Base-by-base conservation (phyloP, 2,888 invertebrate species). In the Margaritifera margaritifera region DNA sequence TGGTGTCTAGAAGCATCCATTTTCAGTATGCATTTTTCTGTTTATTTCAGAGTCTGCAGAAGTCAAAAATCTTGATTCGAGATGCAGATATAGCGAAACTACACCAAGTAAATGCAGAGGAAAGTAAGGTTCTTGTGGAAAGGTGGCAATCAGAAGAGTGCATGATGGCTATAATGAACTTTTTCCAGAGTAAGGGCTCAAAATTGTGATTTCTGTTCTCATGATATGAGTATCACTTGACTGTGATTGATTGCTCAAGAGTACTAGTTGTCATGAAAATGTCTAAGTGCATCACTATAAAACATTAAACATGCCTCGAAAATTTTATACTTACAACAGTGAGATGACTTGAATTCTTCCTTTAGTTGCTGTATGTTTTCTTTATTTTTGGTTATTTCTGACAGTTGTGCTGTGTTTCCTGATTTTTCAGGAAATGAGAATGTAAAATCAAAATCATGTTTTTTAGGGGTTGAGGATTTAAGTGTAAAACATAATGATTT, bases 61-160 rank as follows among this genome's bases (percentile, higher is more conserved):
- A 92, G 51, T 93, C 94, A 55, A 98, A 98, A 89, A 92, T 91
- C 58, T 90, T 97, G 60, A 89, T 95, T 4, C 92, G 93, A 68
- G 91, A 91, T 61, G 90, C 92, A 74, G 91, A 94, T 61, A 85
- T 84, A 51, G 91, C 92, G 64, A 91, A 93, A 6, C 90, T 97
- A n/a, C 90, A 93, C 70, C 90, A 92, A 84, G 92, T 93, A 19
- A 94, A 95, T 89, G 90, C 91, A 51, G 90, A 90, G 24, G 98
- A 98, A 91, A 91, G 93, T 68, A 91, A 92, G 24, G 91, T 92
- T 80, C 90, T 98, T 6, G 86, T 90, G 18, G 92, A 93, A 78
- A 91, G 94, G 65, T 93, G 93, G 91, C 87, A 91, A 68, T 93
- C 93, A 1, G 92, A 93, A 61, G 94, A 94, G 75, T 93, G 93